phyloP scores from a whole-genome alignment of 2,113 vertebrate genomes.

The Carassius carassius region DNA sequence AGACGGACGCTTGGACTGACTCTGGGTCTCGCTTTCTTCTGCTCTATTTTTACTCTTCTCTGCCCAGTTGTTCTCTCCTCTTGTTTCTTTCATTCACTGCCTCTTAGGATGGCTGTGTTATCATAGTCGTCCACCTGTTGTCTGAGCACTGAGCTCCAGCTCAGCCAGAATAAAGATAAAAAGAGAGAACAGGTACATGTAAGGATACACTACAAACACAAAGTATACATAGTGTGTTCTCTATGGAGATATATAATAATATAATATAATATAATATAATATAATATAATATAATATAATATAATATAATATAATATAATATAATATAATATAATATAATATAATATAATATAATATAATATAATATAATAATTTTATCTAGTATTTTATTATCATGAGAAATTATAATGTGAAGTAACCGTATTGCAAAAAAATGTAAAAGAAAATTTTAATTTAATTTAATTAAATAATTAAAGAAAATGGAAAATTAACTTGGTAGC shows the following conservation, averaged over 20 bases:
- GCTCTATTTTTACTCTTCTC: not conserved
- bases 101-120: constrained; percentile 17
- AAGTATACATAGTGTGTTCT: not conserved
- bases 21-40: not conserved
- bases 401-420: no score
- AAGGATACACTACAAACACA: not conserved
- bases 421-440: not conserved
- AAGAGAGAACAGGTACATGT: not conserved
- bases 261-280: constrained; percentile 24
- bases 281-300: constrained; percentile 15
- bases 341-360: constrained; percentile 24
- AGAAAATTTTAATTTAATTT: not conserved
- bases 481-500: not conserved
- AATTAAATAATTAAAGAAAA: not conserved
- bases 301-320: constrained; percentile 24
- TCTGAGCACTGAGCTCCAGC: not conserved
- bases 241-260: not conserved
- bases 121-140: constrained; percentile 24
- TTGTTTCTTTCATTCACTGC: not conserved
- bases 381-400: not conserved
- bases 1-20: not conserved
- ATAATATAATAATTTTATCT: constrained; percentile 2
- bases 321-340: constrained; percentile 26
- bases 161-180: constrained; percentile 16
- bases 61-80: constrained; percentile 4